These are phyloP conservation scores for Dichetophora obliterata DNA, from an alignment of 2,888 invertebrate genomes.

Conservation along the genomic window DNA sequence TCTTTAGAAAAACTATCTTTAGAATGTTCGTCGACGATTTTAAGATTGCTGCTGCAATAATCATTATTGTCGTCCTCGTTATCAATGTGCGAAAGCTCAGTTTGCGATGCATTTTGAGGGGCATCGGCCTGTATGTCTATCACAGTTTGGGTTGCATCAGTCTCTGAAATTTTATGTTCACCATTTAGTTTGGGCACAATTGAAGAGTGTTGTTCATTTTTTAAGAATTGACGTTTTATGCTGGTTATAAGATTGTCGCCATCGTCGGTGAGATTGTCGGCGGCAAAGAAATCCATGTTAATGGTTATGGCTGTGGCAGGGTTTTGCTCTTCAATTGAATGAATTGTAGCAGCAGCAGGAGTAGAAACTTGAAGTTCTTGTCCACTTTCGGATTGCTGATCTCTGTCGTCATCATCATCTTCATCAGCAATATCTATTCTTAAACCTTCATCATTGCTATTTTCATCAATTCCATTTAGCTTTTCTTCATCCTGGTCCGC, in stretches of 20 bases:
- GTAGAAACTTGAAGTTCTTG: not conserved
- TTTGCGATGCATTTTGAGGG: too few relatives aligned
- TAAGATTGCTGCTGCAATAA: slow-evolving; percentile 38
- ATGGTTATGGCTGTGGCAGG: not conserved
- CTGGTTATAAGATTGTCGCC: slow-evolving; percentile 15
- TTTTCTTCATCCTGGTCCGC: slow-evolving; percentile 24
- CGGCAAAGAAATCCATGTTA: not conserved
- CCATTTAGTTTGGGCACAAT: slow-evolving; percentile 44
- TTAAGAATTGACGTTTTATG: slow-evolving; percentile 17
- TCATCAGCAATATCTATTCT: slow-evolving; percentile 8
- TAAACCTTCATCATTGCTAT: slow-evolving; percentile 14
- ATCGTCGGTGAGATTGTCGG: not conserved
- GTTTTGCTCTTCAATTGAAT: not conserved
- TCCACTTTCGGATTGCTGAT: not conserved
- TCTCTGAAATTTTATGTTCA: slow-evolving; percentile 28
- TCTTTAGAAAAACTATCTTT: not conserved
- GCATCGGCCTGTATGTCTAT: not conserved
- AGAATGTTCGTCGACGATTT: slow-evolving; percentile 14
- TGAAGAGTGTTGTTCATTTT: not conserved
- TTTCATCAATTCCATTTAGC: slow-evolving; percentile 7
- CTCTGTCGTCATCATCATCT: slow-evolving; percentile 14
- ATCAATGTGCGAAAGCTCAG: not conserved
- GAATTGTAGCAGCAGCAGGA: not conserved
- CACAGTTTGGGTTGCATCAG: slow-evolving; percentile 12
- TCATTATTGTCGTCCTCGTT: slow-evolving; percentile 18